A percentile compares a stretch with the other conserved stretches of the same genome.
Conservation (phyloP, 1,140 invertebrate species). For the Melanaphis sacchari region DNA sequence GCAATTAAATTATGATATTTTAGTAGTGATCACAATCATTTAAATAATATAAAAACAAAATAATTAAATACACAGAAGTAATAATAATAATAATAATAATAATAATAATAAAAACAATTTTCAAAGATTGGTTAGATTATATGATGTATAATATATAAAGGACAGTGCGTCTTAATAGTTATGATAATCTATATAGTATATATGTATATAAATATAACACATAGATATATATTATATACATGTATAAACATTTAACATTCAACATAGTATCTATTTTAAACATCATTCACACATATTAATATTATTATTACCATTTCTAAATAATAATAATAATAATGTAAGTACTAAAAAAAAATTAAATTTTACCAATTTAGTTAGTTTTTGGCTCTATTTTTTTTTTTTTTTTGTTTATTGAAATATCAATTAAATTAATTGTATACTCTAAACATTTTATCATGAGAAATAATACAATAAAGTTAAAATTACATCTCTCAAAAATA, state of each 20-base stretch:
- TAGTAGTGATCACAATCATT: not conserved
- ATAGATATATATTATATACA: conserved; percentile 25
- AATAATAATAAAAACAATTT: conserved; percentile 41
- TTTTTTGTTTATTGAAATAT: not conserved
- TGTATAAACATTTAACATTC: conserved; percentile 44
- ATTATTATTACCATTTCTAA: conserved; percentile 22
- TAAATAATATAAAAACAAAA: conserved; percentile 47
- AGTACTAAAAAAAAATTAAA: conserved; percentile 18
- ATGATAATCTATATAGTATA: conserved; percentile 25
- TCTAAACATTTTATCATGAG: not conserved
- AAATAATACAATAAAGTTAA: conserved; percentile 33
- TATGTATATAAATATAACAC: conserved; percentile 24
- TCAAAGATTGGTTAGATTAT: conserved; percentile 32
- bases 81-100: conserved; percentile 35
- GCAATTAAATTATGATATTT: conserved; percentile 23
- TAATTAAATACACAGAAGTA: conserved; percentile 21
- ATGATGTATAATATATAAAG: conserved; percentile 6
- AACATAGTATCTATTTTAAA: conserved; percentile 36
- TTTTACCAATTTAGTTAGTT: conserved; percentile 40
- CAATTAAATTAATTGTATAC: not conserved
- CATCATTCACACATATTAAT: conserved; percentile 12
- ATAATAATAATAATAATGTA: conserved; percentile 2
- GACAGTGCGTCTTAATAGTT: conserved; percentile 32
- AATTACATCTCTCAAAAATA: conserved; percentile 17
- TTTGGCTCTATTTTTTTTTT: conserved; percentile 35